Conservation (phyloP, 1,140 invertebrate species). For the Copidosoma floridanum region DNA sequence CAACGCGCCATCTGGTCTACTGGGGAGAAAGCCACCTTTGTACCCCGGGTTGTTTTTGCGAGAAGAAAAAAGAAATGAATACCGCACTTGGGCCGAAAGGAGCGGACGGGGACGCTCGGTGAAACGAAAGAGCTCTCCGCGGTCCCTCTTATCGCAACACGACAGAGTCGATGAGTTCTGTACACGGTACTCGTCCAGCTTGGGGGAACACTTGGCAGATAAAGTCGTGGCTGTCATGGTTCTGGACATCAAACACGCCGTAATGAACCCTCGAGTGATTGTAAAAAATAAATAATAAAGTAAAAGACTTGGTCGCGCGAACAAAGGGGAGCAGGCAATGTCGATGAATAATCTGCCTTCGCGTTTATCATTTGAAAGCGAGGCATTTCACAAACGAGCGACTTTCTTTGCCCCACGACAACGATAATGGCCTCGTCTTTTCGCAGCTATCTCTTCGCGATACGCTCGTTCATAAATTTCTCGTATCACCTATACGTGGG, state of each 20-base stretch:
- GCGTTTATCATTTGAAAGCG: conserved; percentile 1
- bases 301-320: too few species aligned
- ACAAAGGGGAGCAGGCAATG: too few species aligned
- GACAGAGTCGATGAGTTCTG: too few species aligned
- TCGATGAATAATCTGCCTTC: conserved; percentile 1
- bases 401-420: conserved; percentile 9
- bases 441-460: conserved; percentile 9
- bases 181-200: too few species aligned
- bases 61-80: too few species aligned
- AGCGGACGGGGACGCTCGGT: not conserved
- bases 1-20: too few species aligned
- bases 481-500: not conserved
- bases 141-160: too few species aligned
- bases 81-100: not conserved
- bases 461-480: conserved; percentile 22
- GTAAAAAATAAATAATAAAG: too few species aligned
- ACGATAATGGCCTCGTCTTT: conserved; percentile 10
- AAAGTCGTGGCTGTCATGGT: conserved; percentile 9
- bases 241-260: conserved; percentile 10
- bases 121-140: not conserved
- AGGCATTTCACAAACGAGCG: conserved; percentile 14
- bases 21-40: too few species aligned
- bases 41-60: too few species aligned
- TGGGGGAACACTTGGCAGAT: conserved; percentile 16
- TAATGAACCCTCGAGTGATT: not conserved